Evolutionary conservation across 1,140 invertebrate species (phyloP).

Genomic region (Sarcophaga bullata): DNA sequence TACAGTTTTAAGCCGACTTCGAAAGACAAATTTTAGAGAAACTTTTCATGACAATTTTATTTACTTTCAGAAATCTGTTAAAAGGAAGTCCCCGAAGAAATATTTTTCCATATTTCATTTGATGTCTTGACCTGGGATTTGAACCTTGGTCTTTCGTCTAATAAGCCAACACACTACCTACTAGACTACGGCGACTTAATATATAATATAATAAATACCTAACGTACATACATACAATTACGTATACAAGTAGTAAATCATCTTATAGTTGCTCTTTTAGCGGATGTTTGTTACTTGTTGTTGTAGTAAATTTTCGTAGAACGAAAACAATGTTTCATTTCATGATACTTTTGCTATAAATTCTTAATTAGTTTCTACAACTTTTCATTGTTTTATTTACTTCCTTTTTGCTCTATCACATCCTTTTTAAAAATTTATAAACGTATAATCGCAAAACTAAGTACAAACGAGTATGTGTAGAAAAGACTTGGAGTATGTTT

Average conservation of each 20-base stretch:
- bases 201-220: neutral
- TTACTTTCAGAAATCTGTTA: no score
- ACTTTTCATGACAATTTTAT: no score
- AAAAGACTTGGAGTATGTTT: no score
- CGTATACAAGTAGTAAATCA: neutral
- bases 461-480: no score
- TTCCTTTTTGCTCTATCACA: neutral
- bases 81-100: no score
- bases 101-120: no score
- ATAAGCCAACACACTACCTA: no score
- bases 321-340: constrained; percentile 15
- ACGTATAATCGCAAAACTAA: neutral
- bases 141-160: no score
- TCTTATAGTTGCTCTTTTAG: neutral
- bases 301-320: neutral
- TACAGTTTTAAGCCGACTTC: no score
- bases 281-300: neutral
- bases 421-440: neutral
- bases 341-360: constrained; percentile 1
- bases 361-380: constrained; percentile 22
- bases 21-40: no score
- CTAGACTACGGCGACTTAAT: no score
- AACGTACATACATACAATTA: neutral
- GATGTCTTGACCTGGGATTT: no score
- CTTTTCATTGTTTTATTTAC: neutral